Evolutionary conservation across 2,113 vertebrate species (phyloP).

Genomic region (Ceuthmochares aereus): DNA sequence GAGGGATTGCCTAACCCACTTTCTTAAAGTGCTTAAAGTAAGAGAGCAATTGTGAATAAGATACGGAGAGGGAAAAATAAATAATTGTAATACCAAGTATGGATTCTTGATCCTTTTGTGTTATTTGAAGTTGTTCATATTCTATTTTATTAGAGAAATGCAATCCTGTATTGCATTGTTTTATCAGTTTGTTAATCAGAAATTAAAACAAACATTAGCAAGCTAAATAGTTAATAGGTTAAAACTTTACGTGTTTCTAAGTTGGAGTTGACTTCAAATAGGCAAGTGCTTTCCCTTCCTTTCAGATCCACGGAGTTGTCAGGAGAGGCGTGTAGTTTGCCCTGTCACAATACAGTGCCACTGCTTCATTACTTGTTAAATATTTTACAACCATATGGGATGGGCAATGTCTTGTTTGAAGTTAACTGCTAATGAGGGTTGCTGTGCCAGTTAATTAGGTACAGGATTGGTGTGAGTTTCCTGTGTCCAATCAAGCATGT

Average conservation of each 20-base stretch:
- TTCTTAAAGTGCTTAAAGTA: background rate
- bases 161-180: background rate
- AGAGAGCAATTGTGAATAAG: background rate
- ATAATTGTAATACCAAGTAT: background rate
- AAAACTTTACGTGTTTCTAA: background rate
- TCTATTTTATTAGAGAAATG: background rate
- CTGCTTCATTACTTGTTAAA: background rate
- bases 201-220: background rate
- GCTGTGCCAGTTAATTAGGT: background rate
- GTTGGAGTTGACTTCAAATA: background rate
- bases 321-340: background rate
- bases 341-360: accelerated
- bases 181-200: background rate
- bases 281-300: background rate
- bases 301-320: background rate
- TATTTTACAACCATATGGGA: accelerated
- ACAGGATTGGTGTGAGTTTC: background rate
- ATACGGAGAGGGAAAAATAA: background rate
- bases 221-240: background rate
- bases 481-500: background rate
- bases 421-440: background rate
- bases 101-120: background rate
- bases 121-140: background rate
- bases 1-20: background rate
- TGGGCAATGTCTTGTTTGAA: background rate